Conservation (phyloP, 2,113 vertebrate genomes). For the Tachycineta bicolor region DNA sequence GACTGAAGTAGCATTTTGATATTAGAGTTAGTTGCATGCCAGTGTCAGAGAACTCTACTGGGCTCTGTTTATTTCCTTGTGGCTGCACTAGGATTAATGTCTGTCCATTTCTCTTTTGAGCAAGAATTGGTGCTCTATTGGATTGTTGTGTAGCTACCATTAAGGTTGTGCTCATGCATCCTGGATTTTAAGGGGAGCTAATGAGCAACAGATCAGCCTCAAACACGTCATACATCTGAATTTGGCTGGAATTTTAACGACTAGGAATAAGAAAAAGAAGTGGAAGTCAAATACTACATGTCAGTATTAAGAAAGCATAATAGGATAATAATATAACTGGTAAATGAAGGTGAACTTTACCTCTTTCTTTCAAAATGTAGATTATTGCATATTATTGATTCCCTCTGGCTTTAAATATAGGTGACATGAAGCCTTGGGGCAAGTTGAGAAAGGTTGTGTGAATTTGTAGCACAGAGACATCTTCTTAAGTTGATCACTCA, state of each 20-base stretch:
- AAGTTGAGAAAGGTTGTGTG: neutral
- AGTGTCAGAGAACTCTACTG: neutral
- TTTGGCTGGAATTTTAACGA: neutral
- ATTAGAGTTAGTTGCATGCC: neutral
- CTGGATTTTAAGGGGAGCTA: neutral
- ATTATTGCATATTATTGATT: neutral
- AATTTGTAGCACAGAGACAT: neutral
- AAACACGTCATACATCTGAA: neutral
- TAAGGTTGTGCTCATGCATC: neutral
- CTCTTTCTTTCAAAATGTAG: neutral
- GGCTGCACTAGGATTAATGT: neutral
- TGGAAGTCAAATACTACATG: neutral
- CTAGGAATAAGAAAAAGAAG: neutral
- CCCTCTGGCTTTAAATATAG: neutral
- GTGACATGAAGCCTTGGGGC: neutral
- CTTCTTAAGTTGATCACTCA: neutral
- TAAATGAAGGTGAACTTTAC: neutral
- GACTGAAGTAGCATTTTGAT: neutral
- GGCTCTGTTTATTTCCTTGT: neutral
- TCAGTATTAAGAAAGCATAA: neutral
- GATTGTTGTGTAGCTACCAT: neutral
- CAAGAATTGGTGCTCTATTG: fast-evolving
- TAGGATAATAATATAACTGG: neutral
- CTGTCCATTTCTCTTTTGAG: neutral
- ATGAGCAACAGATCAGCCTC: neutral